Conservation (phyloP, 2,888 invertebrate species). For the Trissolcus brochymenae region DNA sequence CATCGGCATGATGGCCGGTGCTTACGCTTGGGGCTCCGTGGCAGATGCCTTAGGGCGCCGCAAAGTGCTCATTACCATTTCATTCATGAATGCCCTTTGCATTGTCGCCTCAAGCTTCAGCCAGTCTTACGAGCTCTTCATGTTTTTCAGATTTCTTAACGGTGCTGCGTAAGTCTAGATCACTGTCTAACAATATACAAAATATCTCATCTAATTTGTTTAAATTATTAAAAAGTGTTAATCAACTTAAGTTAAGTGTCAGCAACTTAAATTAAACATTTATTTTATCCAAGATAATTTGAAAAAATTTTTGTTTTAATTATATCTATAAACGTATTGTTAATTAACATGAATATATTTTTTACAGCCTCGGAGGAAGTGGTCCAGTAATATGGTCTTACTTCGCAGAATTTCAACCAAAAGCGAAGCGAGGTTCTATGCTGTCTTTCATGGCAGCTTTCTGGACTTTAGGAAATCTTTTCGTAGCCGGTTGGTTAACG, state of each 20-base stretch:
- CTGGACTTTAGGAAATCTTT: slow-evolving; percentile 95
- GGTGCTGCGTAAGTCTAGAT: slow-evolving; percentile 90
- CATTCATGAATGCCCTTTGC: slow-evolving; percentile 92
- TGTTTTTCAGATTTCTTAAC: slow-evolving; percentile 93
- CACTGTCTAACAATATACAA: not conserved
- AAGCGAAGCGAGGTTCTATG: slow-evolving; percentile 93
- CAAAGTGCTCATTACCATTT: slow-evolving; percentile 91
- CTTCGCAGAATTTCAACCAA: slow-evolving; percentile 96
- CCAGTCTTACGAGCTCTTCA: slow-evolving; percentile 91
- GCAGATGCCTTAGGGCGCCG: slow-evolving; percentile 93
- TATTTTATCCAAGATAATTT: not conserved
- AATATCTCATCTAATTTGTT: not conserved
- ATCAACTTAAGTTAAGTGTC: too few species aligned
- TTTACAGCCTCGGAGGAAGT: slow-evolving; percentile 87
- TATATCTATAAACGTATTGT: not conserved
- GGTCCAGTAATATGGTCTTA: slow-evolving; percentile 97
- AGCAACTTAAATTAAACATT: not conserved
- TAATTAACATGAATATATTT: not conserved
- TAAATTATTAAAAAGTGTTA: not conserved
- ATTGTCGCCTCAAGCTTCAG: slow-evolving; percentile 94
- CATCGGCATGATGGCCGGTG: slow-evolving; percentile 96
- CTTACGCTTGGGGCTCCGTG: slow-evolving; percentile 94
- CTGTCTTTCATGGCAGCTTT: slow-evolving; percentile 95
- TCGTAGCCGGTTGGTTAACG: slow-evolving; percentile 85
- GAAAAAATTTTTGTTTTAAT: too few species aligned